Conservation (phyloP, 2,888 invertebrate genomes). For the Gerosis bhagava region DNA sequence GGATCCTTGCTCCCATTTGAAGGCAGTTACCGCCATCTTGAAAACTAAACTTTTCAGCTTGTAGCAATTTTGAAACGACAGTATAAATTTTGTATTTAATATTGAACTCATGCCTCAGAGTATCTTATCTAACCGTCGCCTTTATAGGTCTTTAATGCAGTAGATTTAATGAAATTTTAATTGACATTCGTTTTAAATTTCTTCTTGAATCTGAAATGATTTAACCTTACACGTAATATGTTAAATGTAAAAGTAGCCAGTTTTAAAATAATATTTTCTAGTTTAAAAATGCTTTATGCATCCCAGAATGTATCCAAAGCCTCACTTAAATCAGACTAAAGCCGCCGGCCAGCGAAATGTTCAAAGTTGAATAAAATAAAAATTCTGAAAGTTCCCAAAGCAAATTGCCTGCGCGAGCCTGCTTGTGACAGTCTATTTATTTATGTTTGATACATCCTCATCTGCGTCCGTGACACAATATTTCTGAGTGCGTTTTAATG, state of each 20-base stretch:
- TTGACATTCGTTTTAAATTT: no score
- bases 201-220: no score
- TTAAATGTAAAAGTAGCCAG: conserved; percentile 16
- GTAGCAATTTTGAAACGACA: conserved; percentile 73
- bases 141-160: no score
- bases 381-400: conserved; percentile 33
- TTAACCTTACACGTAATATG: conserved; percentile 39
- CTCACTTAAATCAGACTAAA: conserved; percentile 27
- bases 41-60: conserved; percentile 67
- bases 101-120: conserved; percentile 3
- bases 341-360: conserved; percentile 31
- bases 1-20: conserved; percentile 59
- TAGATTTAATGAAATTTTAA: no score
- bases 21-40: conserved; percentile 57
- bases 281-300: conserved; percentile 24
- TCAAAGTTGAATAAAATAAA: conserved; percentile 35
- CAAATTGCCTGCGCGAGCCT: conserved; percentile 33
- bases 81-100: conserved; percentile 41
- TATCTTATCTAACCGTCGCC: no score
- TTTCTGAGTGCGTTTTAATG: conserved; percentile 10
- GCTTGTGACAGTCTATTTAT: conserved; percentile 39
- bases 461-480: conserved; percentile 13
- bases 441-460: conserved; percentile 35
- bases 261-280: conserved; percentile 26
- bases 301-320: conserved; percentile 22